Evolutionary conservation across 2,113 vertebrate genomes (phyloP).

Genomic region (Labeo rohita): DNA sequence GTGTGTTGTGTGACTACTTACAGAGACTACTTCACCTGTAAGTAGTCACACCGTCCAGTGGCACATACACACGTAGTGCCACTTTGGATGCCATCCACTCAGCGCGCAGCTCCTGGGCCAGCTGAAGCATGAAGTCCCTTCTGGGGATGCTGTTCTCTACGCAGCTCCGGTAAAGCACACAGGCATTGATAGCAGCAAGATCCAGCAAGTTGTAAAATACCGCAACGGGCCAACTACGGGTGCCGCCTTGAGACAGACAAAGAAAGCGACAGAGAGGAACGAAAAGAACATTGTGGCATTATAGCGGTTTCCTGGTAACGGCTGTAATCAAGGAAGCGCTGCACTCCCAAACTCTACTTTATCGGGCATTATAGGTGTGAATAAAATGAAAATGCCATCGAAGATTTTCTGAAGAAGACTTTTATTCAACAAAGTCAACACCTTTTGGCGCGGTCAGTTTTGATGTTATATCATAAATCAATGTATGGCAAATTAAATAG

Average conservation of each 20-base stretch:
- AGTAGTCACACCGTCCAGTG: not conserved
- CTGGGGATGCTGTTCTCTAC: not conserved
- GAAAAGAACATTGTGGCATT: not conserved
- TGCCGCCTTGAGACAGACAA: not conserved
- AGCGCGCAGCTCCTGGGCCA: conserved; percentile 22
- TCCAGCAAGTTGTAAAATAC: conserved; percentile 32
- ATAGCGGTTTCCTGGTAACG: too few species aligned
- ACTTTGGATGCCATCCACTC: not conserved
- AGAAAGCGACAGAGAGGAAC: not conserved
- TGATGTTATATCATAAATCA: too few species aligned
- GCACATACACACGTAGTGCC: not conserved
- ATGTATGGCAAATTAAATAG: too few species aligned
- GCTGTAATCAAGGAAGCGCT: too few species aligned
- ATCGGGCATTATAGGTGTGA: too few species aligned
- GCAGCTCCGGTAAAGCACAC: conserved; percentile 19
- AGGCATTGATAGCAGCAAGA: conserved; percentile 28
- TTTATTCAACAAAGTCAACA: too few species aligned
- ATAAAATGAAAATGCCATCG: too few species aligned
- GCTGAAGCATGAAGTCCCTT: conserved; percentile 2
- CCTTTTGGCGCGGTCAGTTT: too few species aligned
- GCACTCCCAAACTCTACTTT: too few species aligned
- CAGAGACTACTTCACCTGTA: too few species aligned
- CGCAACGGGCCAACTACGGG: not conserved
- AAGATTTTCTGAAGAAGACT: too few species aligned
- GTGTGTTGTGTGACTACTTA: not conserved